These are phyloP conservation scores for Stegana nigrithorax DNA, from an alignment of 2,888 invertebrate species.

Conservation along the genomic window DNA sequence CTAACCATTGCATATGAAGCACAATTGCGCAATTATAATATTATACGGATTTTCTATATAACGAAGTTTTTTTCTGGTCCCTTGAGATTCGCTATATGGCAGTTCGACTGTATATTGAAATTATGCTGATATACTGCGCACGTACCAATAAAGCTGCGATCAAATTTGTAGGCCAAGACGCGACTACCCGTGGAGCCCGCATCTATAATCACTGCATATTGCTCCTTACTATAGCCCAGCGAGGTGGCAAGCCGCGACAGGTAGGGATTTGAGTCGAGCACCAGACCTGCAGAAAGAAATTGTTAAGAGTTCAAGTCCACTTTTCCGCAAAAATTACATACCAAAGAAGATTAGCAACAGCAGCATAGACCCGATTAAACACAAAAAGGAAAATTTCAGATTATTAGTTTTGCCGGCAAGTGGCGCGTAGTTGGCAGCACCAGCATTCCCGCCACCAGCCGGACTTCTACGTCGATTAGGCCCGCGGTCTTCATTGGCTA, in stretches of 20 bases:
- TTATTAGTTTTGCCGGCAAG: slow-evolving; percentile 53
- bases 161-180: slow-evolving; percentile 85
- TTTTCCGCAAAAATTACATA: slow-evolving; percentile 48
- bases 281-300: slow-evolving; percentile 50
- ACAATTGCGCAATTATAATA: too few relatives aligned
- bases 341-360: slow-evolving; percentile 65
- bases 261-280: slow-evolving; percentile 69
- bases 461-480: slow-evolving; percentile 51
- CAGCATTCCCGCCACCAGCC: slow-evolving; percentile 29
- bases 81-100: too few relatives aligned
- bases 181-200: slow-evolving; percentile 95
- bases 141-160: slow-evolving; percentile 79
- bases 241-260: slow-evolving; percentile 80
- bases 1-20: too few relatives aligned
- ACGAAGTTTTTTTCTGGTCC: too few relatives aligned
- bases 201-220: slow-evolving; percentile 90
- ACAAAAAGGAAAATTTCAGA: slow-evolving; percentile 66
- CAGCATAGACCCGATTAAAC: slow-evolving; percentile 62
- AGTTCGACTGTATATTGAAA: background rate
- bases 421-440: too few relatives aligned
- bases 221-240: slow-evolving; percentile 77
- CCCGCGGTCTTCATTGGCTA: slow-evolving; percentile 50
- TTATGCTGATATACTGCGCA: slow-evolving; percentile 8
- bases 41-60: background rate
- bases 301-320: slow-evolving; percentile 8